A percentile compares a stretch with the other conserved stretches of the same genome.
Evolutionary conservation across 2,888 invertebrate genomes (phyloP).

Genomic region (Podabrus alpinus): DNA sequence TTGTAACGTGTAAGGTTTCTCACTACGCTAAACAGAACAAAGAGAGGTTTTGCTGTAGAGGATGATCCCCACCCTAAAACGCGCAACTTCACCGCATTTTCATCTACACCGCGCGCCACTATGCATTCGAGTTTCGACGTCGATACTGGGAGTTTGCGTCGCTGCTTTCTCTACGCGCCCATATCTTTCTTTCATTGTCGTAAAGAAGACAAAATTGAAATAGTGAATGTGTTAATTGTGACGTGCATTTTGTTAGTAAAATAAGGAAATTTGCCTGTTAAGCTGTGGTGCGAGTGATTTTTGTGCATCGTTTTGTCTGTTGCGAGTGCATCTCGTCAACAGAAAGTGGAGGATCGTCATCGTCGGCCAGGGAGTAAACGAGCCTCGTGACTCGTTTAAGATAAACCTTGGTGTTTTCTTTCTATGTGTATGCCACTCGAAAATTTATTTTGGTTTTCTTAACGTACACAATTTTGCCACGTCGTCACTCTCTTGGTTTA

Average conservation of each 20-base stretch:
- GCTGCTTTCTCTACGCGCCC: conserved; percentile 32
- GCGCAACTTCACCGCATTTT: conserved; percentile 38
- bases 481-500: conserved; percentile 31
- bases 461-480: conserved; percentile 38
- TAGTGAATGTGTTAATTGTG: conserved; percentile 10
- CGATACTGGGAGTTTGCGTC: conserved; percentile 21
- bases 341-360: conserved; percentile 24
- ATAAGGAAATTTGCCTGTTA: conserved; percentile 9
- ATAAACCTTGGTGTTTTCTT: conserved; percentile 43
- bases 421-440: conserved; percentile 36
- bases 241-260: not conserved
- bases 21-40: conserved; percentile 26
- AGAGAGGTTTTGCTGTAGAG: conserved; percentile 35
- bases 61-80: conserved; percentile 36
- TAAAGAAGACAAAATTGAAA: conserved; percentile 19
- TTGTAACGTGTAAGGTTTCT: not conserved
- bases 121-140: conserved; percentile 42
- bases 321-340: conserved; percentile 23
- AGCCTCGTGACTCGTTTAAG: conserved; percentile 40
- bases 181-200: conserved; percentile 30
- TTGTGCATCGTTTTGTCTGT: conserved; percentile 17
- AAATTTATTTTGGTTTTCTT: conserved; percentile 39
- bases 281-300: conserved; percentile 15
- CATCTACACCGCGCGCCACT: conserved; percentile 44
- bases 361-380: conserved; percentile 24